A percentile compares a stretch with the other conserved stretches of the same genome.
These are phyloP conservation scores for Scomber scombrus DNA, from an alignment of 2,113 vertebrate genomes.

Conservation along the genomic window DNA sequence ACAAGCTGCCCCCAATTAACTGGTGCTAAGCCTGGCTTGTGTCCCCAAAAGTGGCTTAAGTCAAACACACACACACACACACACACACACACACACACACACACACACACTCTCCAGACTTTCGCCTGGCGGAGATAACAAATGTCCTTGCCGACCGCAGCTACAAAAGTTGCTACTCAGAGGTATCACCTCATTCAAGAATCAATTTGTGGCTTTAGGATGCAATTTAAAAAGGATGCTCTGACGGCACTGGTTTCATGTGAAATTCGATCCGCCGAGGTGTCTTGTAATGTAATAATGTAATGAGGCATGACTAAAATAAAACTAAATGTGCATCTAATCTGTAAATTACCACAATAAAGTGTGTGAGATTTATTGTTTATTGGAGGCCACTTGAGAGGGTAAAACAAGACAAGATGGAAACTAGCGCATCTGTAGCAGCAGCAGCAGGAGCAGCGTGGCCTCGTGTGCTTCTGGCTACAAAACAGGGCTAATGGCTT, in stretches of 20 bases:
- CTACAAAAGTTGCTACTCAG: conserved; percentile 26
- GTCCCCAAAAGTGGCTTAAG: too few species aligned
- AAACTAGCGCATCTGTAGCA: conserved; percentile 40
- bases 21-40: too few species aligned
- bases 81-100: too few species aligned
- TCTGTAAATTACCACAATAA: conserved; percentile 16
- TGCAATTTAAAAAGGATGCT: conserved; percentile 17
- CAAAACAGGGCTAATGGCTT: conserved; percentile 63
- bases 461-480: conserved; percentile 37
- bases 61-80: too few species aligned
- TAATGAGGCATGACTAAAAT: background rate
- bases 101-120: background rate
- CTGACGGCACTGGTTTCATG: background rate
- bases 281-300: background rate
- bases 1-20: too few species aligned
- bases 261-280: background rate
- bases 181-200: conserved; percentile 12
- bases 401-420: conserved; percentile 30
- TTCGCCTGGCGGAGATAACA: conserved; percentile 10
- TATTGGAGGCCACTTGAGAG: conserved; percentile 15
- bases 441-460: conserved; percentile 23
- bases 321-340: conserved; percentile 8
- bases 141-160: conserved; percentile 42
- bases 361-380: conserved; percentile 25
- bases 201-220: conserved; percentile 23